Percentiles rank a stretch among this genome's conserved stretches.
Evolutionary conservation across 2,888 invertebrate genomes (phyloP).

Genomic region (Anthophora plumipes): DNA sequence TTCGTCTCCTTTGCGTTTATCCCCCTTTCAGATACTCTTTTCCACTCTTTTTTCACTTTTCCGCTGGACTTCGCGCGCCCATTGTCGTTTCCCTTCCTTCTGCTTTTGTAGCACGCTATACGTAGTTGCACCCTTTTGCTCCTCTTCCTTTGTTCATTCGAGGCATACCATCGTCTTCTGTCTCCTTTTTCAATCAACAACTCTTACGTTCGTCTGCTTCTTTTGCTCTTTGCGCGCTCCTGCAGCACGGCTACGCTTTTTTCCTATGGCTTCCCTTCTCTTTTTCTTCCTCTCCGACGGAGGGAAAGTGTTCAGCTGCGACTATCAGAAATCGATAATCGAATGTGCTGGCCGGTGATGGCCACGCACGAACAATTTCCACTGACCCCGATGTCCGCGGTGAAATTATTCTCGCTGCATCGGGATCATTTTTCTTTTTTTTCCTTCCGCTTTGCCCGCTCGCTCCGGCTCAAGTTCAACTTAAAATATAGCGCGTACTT

Average conservation of each 20-base stretch:
- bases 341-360: conserved; percentile 9
- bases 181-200: neutral
- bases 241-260: too few species aligned
- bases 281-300: neutral
- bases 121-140: too few species aligned
- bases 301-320: conserved; percentile 46
- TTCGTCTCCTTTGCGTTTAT: neutral
- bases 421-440: neutral
- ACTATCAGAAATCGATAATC: conserved; percentile 27
- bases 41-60: neutral
- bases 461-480: conserved; percentile 1
- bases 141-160: too few species aligned
- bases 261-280: neutral
- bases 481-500: conserved; percentile 1
- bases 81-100: neutral
- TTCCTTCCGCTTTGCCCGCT: neutral
- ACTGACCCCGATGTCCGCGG: conserved; percentile 39
- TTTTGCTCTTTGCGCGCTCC: neutral
- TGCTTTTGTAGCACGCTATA: too few species aligned
- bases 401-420: conserved; percentile 15
- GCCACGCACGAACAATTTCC: conserved; percentile 35
- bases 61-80: neutral
- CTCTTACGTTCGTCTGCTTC: neutral
- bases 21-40: neutral
- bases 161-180: too few species aligned